Evolutionary conservation across 2,888 invertebrate species (phyloP).

Genomic region (Hypsopygia costalis): DNA sequence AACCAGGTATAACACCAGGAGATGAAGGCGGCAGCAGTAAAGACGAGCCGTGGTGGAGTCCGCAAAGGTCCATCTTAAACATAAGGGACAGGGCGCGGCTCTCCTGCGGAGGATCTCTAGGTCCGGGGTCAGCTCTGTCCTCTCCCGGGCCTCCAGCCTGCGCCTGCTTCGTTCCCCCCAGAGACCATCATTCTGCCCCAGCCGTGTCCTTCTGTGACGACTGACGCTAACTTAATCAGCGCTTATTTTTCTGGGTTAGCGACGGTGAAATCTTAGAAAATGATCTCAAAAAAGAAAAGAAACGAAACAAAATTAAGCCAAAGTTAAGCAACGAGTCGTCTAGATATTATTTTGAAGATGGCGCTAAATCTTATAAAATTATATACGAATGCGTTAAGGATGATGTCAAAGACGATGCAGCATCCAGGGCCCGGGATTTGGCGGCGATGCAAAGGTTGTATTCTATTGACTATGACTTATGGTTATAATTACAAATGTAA

Average conservation of each 20-base stretch:
- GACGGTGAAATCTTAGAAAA: slow-evolving; percentile 10
- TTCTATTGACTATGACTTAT: slow-evolving; percentile 39
- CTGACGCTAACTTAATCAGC: slow-evolving; percentile 56
- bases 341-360: slow-evolving; percentile 16
- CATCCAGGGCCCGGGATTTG: slow-evolving; percentile 38
- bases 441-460: slow-evolving; percentile 49
- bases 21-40: slow-evolving; percentile 28
- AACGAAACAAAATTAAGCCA: slow-evolving; percentile 5
- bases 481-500: no score
- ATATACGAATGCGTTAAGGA: slow-evolving; percentile 24
- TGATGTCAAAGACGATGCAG: slow-evolving; percentile 34
- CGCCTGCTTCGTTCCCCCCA: slow-evolving; percentile 62
- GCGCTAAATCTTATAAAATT: slow-evolving; percentile 15
- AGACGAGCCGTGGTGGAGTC: slow-evolving; percentile 46
- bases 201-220: slow-evolving; percentile 82
- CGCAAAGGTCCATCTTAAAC: slow-evolving; percentile 49
- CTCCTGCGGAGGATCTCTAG: slow-evolving; percentile 62
- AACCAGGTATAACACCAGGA: slow-evolving; percentile 41
- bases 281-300: slow-evolving; percentile 12
- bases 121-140: slow-evolving; percentile 63
- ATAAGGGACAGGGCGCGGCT: slow-evolving; percentile 63
- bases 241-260: slow-evolving; percentile 31
- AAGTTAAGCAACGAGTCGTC: slow-evolving; percentile 1
- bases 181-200: slow-evolving; percentile 81
- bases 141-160: slow-evolving; percentile 68